Base-by-base conservation (phyloP, 1,140 invertebrate genomes). In the Leguminivora glycinivorella region DNA sequence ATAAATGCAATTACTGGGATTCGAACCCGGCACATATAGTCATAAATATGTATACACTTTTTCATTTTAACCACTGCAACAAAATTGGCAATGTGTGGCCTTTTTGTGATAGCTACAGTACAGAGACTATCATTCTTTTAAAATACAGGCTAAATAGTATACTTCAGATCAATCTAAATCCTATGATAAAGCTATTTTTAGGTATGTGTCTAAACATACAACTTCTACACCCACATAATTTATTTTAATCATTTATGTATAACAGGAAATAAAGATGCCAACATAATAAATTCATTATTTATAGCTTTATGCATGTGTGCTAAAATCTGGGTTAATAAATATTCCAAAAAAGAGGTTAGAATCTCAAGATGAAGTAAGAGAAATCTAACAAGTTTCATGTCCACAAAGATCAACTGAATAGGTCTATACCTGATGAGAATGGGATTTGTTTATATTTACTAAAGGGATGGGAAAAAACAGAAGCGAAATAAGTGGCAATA, bases 151-250 rank as follows among this genome's bases (percentile, higher is more conserved):
- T 38, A 38, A 12, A 38, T 12, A 3, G 34, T 12, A 38, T 38
- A 17, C 14, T n/a, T 2, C 12, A 43, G n/a, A 52, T 52, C 19
- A 52, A 19, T 52, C 47, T 52, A 52, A 22, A 22, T 52, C 47
- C 22, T 19, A 22, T 47, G n/a, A 47, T 47, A 52, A 19, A 52
- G 47, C 47, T 52, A 52, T 52, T 52, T 52, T 22, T 52, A 52
- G 9, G 47, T 22, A 52, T 52, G 43, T 52, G 47, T 22, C 47
- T 52, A 52, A 52, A 10, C 47, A 52, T 52, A 52, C 47, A 52
- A 17, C 47, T 22, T 52, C 47, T 52, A 52, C 47, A 22, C 47
- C 47, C 47, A 52, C 47, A 52, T 52, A 52, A 22, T 22, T 52
- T 52, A 22, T 52, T 22, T 52, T 22, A 52, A 52, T 52, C 0